A percentile compares a stretch with the other conserved stretches of the same genome.
phyloP scores from a whole-genome alignment of 1,140 invertebrate species.

The Diuraphis noxia region DNA sequence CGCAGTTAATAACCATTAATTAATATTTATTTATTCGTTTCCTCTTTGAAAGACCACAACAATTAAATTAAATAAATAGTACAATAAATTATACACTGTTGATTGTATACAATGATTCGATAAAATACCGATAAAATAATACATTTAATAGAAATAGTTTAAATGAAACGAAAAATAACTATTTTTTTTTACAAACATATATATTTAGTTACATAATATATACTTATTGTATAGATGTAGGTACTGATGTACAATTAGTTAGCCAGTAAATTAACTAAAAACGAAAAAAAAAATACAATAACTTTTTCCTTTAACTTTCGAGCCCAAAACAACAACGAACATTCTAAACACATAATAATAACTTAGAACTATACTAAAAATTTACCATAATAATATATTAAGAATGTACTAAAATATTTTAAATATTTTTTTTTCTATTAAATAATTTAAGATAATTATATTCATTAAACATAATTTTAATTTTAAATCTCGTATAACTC shows the following conservation, averaged over 20 bases:
- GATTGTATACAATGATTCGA: slow-evolving; percentile 51
- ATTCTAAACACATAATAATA: slow-evolving; percentile 53
- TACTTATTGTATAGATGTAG: slow-evolving; percentile 28
- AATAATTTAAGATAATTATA: slow-evolving; percentile 53
- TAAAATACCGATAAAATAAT: slow-evolving; percentile 42
- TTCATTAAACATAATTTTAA: slow-evolving; percentile 52
- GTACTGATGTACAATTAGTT: slow-evolving; percentile 22
- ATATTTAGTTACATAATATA: slow-evolving; percentile 43
- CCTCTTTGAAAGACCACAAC: slow-evolving; percentile 50
- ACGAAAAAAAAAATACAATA: slow-evolving; percentile 42
- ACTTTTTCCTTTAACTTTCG: slow-evolving; percentile 35
- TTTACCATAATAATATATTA: slow-evolving; percentile 43
- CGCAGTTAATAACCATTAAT: slow-evolving; percentile 46
- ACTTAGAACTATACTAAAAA: slow-evolving; percentile 50
- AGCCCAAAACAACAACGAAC: slow-evolving; percentile 52
- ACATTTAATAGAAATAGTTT: slow-evolving; percentile 47
- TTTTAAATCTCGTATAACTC: slow-evolving; percentile 52
- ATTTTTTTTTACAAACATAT: slow-evolving; percentile 48
- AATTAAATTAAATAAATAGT: slow-evolving; percentile 45
- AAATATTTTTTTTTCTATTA: slow-evolving; percentile 53
- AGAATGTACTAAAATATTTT: slow-evolving; percentile 53
- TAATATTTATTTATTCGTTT: slow-evolving; percentile 52
- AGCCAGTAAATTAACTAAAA: slow-evolving; percentile 41
- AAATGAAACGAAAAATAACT: slow-evolving; percentile 37
- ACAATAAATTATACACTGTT: slow-evolving; percentile 48